Evolutionary conservation across 2,113 vertebrate genomes (phyloP).

Genomic region (Coreoperca whiteheadi): DNA sequence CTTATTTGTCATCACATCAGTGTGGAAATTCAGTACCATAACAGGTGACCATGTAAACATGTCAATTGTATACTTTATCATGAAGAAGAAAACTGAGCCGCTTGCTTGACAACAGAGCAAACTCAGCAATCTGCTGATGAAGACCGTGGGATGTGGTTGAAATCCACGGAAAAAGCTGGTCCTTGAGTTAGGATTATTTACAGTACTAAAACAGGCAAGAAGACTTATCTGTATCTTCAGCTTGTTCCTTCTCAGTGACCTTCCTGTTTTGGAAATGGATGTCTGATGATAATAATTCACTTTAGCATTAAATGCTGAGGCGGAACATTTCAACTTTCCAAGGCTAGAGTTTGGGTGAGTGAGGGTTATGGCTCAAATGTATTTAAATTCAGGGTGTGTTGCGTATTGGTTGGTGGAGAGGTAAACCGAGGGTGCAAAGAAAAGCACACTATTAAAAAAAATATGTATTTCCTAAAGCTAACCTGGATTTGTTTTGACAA

Average conservation of each 20-base stretch:
- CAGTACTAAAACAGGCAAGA: not conserved
- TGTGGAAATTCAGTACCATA: too few species aligned
- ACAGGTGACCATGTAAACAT: not conserved
- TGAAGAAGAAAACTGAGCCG: not conserved
- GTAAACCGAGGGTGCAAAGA: not conserved
- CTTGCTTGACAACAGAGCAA: not conserved
- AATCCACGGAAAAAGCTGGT: not conserved
- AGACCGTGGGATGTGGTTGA: too few species aligned
- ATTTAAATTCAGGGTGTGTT: constrained; percentile 1
- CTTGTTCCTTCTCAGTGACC: not conserved
- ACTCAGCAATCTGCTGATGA: not conserved
- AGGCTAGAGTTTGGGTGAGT: not conserved
- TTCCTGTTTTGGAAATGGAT: not conserved
- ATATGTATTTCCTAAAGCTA: not conserved
- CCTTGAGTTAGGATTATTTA: not conserved
- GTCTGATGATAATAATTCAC: not conserved
- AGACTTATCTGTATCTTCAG: not conserved
- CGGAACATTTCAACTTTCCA: not conserved
- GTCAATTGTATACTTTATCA: not conserved
- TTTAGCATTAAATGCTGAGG: too few species aligned
- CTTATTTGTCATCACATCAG: too few species aligned
- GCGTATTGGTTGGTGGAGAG: constrained; percentile 1
- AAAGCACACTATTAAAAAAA: constrained; percentile 5
- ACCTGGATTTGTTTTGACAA: constrained; percentile 4
- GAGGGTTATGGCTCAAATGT: not conserved